Evolutionary conservation across 2,888 invertebrate species (phyloP), one percentile per base, ranked within the genome.

Genomic region (Philaethria dido): DNA sequence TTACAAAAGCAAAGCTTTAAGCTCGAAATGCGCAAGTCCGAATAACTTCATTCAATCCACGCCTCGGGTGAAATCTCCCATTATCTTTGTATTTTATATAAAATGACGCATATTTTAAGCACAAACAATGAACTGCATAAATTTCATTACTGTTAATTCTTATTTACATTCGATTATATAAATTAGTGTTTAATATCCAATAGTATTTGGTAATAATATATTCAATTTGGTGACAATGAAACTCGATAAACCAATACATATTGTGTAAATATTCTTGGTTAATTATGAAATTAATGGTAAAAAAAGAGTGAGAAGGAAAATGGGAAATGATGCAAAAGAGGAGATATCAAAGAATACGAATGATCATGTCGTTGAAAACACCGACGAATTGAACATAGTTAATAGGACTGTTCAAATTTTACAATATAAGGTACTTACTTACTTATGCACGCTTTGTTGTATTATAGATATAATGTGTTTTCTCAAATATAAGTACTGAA

Each of bases 321-420:
- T 92, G 92, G 83, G 88, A 87, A 90, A 87, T 89, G 89, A 89
- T 84, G 89, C 86, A 88, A 88, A 89, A 86, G 86, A 84, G 85
- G 81, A 88, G 83, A 85, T 86, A 84, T 82, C 87, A 76, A 85
- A 86, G 84, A 84, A 86, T 78, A 79, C 83, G 80, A 88, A 84
- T 77, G 85, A 81, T 79, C 85, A 73, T 69, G 75, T 82, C 71
- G 79, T 75, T 70, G 81, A 81, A 70, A 79, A 81, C 83, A 83
- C 87, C 85, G 88, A 85, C 76, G 81, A 83, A 74, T 76, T 80
- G 78, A 80, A 81, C 79, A 81, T 80, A 79, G 78, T 82, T 77
- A 82, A 78, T 78, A 84, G 75, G 67, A 80, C 79, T 77, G 83
- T 89, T 73, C 86, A 82, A 79, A 76, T 76, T 77, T 79, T 92